A percentile compares a stretch with the other conserved stretches of the same genome.
Conservation (phyloP, 2,888 invertebrate species). For the Euplexia lucipara region DNA sequence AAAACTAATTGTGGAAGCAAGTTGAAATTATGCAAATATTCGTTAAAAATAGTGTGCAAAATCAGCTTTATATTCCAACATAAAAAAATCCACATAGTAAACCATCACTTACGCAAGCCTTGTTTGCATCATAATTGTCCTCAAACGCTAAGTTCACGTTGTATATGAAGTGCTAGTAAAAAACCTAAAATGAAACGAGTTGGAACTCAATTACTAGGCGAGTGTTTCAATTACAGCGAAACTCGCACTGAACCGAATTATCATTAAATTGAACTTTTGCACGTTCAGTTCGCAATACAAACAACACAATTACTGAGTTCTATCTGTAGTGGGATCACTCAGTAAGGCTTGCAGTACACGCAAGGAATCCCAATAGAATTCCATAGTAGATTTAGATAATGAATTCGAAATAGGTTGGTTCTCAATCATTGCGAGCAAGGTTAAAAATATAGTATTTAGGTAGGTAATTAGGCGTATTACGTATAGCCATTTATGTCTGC, state of each 20-base stretch:
- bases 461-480: constrained; percentile 19
- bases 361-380: constrained; percentile 34
- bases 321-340: constrained; percentile 41
- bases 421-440: too few species aligned
- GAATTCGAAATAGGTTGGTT: too few species aligned
- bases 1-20: background rate
- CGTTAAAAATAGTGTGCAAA: constrained; percentile 30
- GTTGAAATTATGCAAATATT: constrained; percentile 21
- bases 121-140: constrained; percentile 47
- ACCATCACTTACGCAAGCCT: constrained; percentile 13
- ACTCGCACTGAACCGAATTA: constrained; percentile 71
- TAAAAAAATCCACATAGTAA: constrained; percentile 36
- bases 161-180: constrained; percentile 42
- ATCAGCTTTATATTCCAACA: constrained; percentile 14
- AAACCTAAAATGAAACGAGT: constrained; percentile 56
- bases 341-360: constrained; percentile 28
- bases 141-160: constrained; percentile 33
- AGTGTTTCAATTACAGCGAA: constrained; percentile 75
- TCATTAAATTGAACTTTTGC: constrained; percentile 70
- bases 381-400: constrained; percentile 11
- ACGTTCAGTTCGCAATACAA: constrained; percentile 54
- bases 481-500: background rate
- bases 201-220: constrained; percentile 71
- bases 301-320: constrained; percentile 52
- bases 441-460: constrained; percentile 1